Percentiles rank a stretch among this genome's conserved stretches.
Conservation (phyloP, 1,140 invertebrate species). For the Choristoneura fumiferana region DNA sequence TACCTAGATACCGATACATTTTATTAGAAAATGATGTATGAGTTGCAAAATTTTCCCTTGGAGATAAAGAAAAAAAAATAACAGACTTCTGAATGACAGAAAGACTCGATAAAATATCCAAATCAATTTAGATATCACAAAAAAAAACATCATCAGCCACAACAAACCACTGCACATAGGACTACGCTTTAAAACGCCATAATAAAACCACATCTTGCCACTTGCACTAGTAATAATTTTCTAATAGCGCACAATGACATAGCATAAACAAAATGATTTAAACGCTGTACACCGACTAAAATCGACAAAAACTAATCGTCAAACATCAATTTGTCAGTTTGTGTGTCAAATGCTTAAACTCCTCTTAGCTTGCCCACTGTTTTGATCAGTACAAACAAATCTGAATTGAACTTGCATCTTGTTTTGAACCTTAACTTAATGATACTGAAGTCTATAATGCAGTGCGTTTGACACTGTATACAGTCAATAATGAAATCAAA, state of each 20-base stretch:
- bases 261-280: too few relatives aligned
- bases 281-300: neutral
- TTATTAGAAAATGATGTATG: neutral
- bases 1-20: neutral
- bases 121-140: too few relatives aligned
- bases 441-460: neutral
- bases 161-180: too few relatives aligned
- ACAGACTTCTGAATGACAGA: too few relatives aligned
- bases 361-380: neutral
- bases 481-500: slow-evolving; percentile 51
- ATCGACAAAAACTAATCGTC: slow-evolving; percentile 28
- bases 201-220: too few relatives aligned
- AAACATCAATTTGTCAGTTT: slow-evolving; percentile 26
- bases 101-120: too few relatives aligned
- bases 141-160: too few relatives aligned
- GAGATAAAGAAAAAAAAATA: too few relatives aligned
- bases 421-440: neutral
- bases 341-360: slow-evolving; percentile 27
- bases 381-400: slow-evolving; percentile 16
- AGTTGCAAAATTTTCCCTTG: too few relatives aligned
- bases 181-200: too few relatives aligned
- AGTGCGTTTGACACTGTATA: neutral
- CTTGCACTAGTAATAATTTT: neutral
- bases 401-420: neutral
- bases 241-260: too few relatives aligned